Base-by-base conservation (phyloP, 1,140 invertebrate species). In the Drosophila nigromelanica region DNA sequence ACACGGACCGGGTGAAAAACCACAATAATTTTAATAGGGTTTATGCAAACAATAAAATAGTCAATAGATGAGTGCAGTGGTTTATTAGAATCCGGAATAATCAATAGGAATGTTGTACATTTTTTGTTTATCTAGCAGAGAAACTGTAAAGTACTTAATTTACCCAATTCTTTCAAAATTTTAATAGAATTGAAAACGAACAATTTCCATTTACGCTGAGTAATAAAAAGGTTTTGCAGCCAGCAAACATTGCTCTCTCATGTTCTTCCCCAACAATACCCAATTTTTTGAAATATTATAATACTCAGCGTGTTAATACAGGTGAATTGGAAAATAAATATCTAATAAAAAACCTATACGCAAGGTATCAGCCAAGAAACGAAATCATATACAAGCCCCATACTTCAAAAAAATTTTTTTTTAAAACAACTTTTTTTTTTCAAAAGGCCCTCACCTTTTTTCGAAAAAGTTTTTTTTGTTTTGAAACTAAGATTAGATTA, bases 21-120 rank as follows among this genome's bases (percentile, higher is more conserved):
- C 83, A 74, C 83, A 87, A 73, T 60, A 30, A 76, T 69, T 87
- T 79, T 79, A 82, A 89, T 87, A 51, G 52, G 66, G 72, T 59
- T 67, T 71, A 87, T 89, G 79, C 78, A 78, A 89, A 89, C 67
- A 66, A 73, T 66, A 50, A 56, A 47, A 21, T 45, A 54, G 12
- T 6, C 66, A 72, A 69, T 72, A 71, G 76, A 70, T 74, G 75
- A 74, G 59, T 63, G 30, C 56, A 51, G 58, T 21, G 33, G 50
- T 39, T 68, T 62, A 60, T 55, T 40, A 15, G 1, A 21, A 66
- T 47, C 69, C 69, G 69, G 61, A 72, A 35, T 37, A 69, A 47
- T 47, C 54, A 52, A 59, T 30, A 4, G 69, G 69, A 72, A 59
- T 67, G 62, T 66, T 66, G 52, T 1, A 27, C 5, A 50, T 37